Percentiles rank a stretch among this genome's conserved stretches.
Evolutionary conservation across 2,113 vertebrate species (phyloP).

Genomic region (Ciconia boyciana): DNA sequence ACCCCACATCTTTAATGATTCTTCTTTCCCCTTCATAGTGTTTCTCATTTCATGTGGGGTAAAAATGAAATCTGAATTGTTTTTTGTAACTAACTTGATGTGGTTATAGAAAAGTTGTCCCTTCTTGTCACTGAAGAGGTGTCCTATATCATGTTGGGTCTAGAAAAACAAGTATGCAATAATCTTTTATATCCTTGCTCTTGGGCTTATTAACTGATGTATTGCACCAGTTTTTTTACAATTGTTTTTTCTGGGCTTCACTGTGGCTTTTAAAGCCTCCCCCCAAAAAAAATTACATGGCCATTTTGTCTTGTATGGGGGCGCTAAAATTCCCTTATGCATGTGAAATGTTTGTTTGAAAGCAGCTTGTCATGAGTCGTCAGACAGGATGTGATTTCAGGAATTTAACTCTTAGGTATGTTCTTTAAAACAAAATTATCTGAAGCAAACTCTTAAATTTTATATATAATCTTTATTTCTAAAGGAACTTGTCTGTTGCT

Average conservation of each 20-base stretch:
- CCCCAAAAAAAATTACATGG: neutral
- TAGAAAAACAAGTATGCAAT: neutral
- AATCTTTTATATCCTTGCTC: neutral
- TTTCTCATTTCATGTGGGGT: neutral
- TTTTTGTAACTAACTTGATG: conserved; percentile 13
- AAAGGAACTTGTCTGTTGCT: neutral
- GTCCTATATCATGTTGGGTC: neutral
- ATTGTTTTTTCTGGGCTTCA: neutral
- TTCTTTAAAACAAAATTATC: neutral
- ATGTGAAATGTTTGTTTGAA: neutral
- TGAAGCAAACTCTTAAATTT: neutral
- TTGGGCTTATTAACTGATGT: neutral
- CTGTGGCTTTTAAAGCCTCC: neutral
- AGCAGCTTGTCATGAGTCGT: neutral
- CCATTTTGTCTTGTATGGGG: neutral
- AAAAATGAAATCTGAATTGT: neutral
- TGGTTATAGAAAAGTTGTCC: neutral
- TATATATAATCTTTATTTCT: neutral
- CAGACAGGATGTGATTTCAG: neutral
- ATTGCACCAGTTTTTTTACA: neutral
- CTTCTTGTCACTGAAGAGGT: neutral
- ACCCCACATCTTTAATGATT: conserved; percentile 35
- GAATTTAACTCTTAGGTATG: neutral
- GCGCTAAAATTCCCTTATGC: neutral
- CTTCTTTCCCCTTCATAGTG: neutral